phyloP scores from a whole-genome alignment of 1,140 invertebrate genomes.

The Zophobas atratus region DNA sequence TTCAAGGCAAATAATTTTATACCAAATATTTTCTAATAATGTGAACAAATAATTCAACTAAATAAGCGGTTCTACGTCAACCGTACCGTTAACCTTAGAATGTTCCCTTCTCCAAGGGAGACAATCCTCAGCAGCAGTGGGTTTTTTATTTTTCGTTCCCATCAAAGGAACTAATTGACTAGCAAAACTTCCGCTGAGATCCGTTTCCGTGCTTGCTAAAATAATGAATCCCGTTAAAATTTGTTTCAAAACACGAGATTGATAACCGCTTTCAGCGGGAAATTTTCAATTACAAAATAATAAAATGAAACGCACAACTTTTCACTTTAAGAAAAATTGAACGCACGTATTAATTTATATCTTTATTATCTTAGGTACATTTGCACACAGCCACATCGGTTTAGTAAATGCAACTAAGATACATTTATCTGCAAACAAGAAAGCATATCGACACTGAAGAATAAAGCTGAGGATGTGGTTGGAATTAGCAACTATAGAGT shows the following conservation, averaged over 20 bases:
- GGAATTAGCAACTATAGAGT: constrained; percentile 13
- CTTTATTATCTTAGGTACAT: constrained; percentile 28
- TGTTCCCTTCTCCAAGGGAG: constrained; percentile 83
- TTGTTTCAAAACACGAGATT: not conserved
- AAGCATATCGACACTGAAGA: constrained; percentile 29
- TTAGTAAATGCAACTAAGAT: constrained; percentile 42
- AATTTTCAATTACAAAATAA: too few relatives aligned
- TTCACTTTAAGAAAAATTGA: not conserved
- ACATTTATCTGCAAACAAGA: not conserved
- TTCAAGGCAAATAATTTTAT: not conserved
- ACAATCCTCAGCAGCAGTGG: constrained; percentile 80
- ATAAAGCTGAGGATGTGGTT: constrained; percentile 16
- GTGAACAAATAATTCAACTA: constrained; percentile 6
- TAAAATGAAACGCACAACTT: not conserved
- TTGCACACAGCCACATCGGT: not conserved
- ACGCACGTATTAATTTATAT: not conserved
- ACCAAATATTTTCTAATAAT: constrained; percentile 26
- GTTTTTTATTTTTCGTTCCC: constrained; percentile 68
- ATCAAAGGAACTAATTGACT: constrained; percentile 63
- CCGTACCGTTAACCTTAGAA: constrained; percentile 68
- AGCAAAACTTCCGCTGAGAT: constrained; percentile 63
- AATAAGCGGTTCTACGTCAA: constrained; percentile 49
- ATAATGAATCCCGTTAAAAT: constrained; percentile 46
- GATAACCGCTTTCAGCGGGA: not conserved
- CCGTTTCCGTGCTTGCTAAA: constrained; percentile 66